Conservation (phyloP, 1,140 invertebrate genomes). For the Stenopsyche tienmushanensis region DNA sequence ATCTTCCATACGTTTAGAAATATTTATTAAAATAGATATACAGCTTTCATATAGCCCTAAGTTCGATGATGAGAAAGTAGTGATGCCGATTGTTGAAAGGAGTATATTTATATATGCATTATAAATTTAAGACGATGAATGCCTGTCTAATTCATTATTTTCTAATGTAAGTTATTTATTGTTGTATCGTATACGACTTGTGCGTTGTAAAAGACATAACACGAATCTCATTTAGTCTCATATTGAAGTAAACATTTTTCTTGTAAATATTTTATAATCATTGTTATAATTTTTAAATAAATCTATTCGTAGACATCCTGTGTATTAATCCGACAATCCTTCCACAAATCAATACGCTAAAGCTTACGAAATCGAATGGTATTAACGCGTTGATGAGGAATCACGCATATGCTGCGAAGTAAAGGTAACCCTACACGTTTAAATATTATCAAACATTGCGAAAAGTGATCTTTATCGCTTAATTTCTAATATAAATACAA, state of each 20-base stretch:
- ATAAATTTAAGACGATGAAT: not conserved
- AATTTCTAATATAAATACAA: not conserved
- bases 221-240: slow-evolving; percentile 9
- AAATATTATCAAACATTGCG: not conserved
- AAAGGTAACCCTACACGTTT: not conserved
- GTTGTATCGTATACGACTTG: not conserved
- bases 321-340: not conserved
- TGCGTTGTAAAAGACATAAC: not conserved
- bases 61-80: too few relatives aligned
- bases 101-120: not conserved
- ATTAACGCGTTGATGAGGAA: too few relatives aligned
- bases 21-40: slow-evolving; percentile 1
- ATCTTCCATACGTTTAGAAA: slow-evolving; percentile 13
- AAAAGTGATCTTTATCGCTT: not conserved
- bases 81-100: not conserved
- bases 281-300: not conserved
- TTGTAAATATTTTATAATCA: slow-evolving; percentile 5
- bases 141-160: not conserved
- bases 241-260: not conserved
- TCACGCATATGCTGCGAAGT: not conserved
- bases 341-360: too few relatives aligned
- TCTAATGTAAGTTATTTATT: not conserved
- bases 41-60: too few relatives aligned
- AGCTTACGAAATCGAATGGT: too few relatives aligned
- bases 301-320: slow-evolving; percentile 1